phyloP scores from a whole-genome alignment of 1,140 invertebrate genomes.

The Berghia stephanieae region DNA sequence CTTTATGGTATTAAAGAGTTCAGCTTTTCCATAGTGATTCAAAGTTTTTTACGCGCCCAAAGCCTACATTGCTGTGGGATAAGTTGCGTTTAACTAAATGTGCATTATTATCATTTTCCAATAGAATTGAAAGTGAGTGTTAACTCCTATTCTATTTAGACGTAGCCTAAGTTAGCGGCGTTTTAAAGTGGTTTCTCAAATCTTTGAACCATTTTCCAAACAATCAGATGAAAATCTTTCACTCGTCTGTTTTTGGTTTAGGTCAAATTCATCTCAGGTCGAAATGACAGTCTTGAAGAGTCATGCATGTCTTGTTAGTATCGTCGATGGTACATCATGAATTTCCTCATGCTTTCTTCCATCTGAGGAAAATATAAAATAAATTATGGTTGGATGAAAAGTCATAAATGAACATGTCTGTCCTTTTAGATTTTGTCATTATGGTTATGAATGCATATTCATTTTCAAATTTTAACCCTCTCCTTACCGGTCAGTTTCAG shows the following conservation, averaged over 20 bases:
- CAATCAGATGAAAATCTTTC: conserved; percentile 4
- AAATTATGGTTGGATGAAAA: background rate
- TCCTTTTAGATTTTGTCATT: too few relatives aligned
- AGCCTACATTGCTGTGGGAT: too few relatives aligned
- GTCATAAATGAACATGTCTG: background rate
- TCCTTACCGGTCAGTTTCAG: too few relatives aligned
- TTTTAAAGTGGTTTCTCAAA: background rate
- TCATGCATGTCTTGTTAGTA: too few relatives aligned
- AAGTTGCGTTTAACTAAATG: too few relatives aligned
- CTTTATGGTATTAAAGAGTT: too few relatives aligned
- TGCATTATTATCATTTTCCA: too few relatives aligned
- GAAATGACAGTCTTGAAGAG: too few relatives aligned
- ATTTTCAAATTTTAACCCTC: background rate
- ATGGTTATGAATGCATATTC: background rate
- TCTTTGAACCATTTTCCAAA: background rate
- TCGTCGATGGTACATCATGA: conserved; percentile 38
- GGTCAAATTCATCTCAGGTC: too few relatives aligned
- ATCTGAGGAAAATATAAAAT: conserved; percentile 37
- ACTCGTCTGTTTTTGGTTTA: conserved; percentile 22
- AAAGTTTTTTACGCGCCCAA: too few relatives aligned
- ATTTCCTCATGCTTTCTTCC: conserved; percentile 39
- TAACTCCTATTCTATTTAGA: background rate
- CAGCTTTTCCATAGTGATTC: too few relatives aligned
- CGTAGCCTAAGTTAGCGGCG: background rate
- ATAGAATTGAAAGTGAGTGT: background rate